phyloP scores from a whole-genome alignment of 2,113 vertebrate species.

The Perca fluviatilis region DNA sequence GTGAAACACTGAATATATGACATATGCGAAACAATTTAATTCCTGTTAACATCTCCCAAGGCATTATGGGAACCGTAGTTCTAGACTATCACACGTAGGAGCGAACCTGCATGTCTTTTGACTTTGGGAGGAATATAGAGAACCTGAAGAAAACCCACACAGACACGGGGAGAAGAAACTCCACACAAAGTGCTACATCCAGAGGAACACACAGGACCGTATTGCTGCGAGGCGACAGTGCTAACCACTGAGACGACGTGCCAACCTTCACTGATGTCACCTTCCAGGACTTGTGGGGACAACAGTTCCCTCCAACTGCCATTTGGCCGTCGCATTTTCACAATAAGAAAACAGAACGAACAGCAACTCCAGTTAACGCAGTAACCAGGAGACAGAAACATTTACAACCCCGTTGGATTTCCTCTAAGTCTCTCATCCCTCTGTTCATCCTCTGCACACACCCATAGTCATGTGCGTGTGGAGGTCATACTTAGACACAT shows the following conservation, averaged over 20 bases:
- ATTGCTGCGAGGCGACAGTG: constrained; percentile 26
- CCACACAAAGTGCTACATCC: constrained; percentile 16
- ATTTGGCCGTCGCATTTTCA: constrained; percentile 5
- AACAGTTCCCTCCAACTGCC: constrained; percentile 21
- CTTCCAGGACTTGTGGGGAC: constrained; percentile 17
- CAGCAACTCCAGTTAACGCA: neutral
- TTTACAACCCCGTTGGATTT: constrained; percentile 17
- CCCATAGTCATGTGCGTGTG: neutral
- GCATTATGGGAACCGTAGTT: neutral
- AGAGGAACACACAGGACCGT: constrained; percentile 38
- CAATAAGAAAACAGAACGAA: constrained; percentile 1
- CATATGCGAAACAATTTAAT: neutral
- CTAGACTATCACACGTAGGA: neutral
- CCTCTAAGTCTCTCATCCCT: constrained; percentile 23
- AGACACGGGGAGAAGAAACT: neutral
- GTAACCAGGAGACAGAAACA: constrained; percentile 60
- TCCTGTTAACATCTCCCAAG: neutral
- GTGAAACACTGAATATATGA: too few species aligned
- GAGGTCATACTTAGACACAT: neutral
- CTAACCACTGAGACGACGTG: constrained; percentile 24
- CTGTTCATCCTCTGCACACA: constrained; percentile 37
- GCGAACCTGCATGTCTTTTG: neutral
- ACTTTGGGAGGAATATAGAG: neutral
- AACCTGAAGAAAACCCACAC: neutral
- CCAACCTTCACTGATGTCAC: constrained; percentile 54